Conservation (phyloP, 2,888 invertebrate species). For the Seira musarum region DNA sequence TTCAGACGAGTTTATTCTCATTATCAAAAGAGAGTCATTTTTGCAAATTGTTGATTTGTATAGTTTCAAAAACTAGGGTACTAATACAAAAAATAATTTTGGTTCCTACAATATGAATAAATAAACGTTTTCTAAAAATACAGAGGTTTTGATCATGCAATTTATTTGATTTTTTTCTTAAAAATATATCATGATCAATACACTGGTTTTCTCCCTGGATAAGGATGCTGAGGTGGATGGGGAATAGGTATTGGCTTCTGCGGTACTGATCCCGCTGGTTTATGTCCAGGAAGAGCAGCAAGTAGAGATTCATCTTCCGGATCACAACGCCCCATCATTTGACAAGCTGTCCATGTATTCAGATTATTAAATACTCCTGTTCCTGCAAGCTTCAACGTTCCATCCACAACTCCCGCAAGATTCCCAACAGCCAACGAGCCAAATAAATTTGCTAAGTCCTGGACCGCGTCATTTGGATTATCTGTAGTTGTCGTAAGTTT, state of each 20-base stretch:
- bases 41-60: too few species aligned
- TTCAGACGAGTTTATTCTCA: too few species aligned
- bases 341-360: constrained; percentile 15
- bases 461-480: constrained; percentile 26
- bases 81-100: too few species aligned
- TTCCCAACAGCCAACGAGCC: constrained; percentile 33
- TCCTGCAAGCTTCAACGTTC: constrained; percentile 18
- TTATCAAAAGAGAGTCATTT: too few species aligned
- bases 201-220: background rate
- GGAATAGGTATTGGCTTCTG: background rate
- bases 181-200: too few species aligned
- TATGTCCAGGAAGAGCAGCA: background rate
- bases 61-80: too few species aligned
- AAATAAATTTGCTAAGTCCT: constrained; percentile 27
- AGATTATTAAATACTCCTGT: constrained; percentile 33
- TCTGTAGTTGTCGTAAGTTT: constrained; percentile 29
- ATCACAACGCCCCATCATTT: constrained; percentile 2
- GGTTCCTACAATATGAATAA: too few species aligned
- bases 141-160: too few species aligned
- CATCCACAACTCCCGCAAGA: constrained; percentile 38
- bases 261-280: background rate
- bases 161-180: too few species aligned
- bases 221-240: background rate
- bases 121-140: too few species aligned
- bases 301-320: background rate